A percentile compares a stretch with the other conserved stretches of the same genome.
phyloP scores from a whole-genome alignment of 1,140 invertebrate species.

The Calycopis cecrops region DNA sequence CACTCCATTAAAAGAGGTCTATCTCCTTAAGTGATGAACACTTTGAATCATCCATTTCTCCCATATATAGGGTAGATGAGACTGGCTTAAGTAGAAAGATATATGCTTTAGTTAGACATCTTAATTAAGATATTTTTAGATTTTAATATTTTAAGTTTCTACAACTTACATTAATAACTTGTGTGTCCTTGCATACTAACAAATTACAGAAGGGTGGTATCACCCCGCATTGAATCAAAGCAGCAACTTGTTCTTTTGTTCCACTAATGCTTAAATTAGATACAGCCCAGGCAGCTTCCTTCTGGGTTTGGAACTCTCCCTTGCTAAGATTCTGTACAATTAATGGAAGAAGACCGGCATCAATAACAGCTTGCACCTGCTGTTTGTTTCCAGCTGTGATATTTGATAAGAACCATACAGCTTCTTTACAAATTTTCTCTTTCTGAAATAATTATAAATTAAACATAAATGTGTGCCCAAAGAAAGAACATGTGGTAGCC shows the following conservation, averaged over 20 bases:
- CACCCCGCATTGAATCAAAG: conserved; percentile 91
- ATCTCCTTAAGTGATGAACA: no score
- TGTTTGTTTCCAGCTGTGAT: conserved; percentile 98
- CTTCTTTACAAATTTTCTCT: conserved; percentile 91
- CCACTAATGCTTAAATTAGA: conserved; percentile 99
- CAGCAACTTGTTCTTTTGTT: conserved; percentile 90
- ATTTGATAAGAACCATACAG: conserved; percentile 99
- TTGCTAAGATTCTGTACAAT: conserved; percentile 95
- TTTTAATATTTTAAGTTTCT: background rate
- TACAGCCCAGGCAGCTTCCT: conserved; percentile 99
- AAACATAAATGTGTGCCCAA: background rate
- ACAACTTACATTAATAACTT: conserved; percentile 80
- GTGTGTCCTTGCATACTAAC: conserved; percentile 91
- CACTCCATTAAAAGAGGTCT: no score
- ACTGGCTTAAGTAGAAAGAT: no score
- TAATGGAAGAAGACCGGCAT: conserved; percentile 94
- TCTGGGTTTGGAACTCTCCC: conserved; percentile 99
- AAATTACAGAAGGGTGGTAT: conserved; percentile 94
- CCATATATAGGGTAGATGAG: no score
- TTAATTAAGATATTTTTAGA: no score
- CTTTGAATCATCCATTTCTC: no score
- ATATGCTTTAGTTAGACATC: no score
- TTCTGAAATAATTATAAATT: conserved; percentile 47
- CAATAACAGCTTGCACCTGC: conserved; percentile 98
- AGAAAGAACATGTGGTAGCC: no score